Evolutionary conservation across 2,888 invertebrate species (phyloP), one percentile per base, ranked within the genome.

Genomic region (Pterostichus madidus): DNA sequence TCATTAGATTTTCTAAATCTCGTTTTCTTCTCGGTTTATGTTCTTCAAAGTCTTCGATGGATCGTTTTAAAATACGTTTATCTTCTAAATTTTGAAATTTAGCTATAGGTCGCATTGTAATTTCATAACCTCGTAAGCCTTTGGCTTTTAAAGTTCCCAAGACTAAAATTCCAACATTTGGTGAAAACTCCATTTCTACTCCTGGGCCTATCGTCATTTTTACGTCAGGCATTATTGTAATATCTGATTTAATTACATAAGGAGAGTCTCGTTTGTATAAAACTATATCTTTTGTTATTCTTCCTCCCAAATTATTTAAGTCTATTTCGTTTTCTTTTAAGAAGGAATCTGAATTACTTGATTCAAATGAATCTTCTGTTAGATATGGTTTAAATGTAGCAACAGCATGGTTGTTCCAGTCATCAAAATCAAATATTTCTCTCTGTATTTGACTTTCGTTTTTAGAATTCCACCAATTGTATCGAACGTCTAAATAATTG

Each of bases 351-450:
- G 96, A 96, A 35, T 95, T 91, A 86, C 96, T 96, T 0, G 95
- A 92, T 85, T 95, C 95, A 86, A 96, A 93, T 73, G 93, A 92
- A 85, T 96, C 94, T 87, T 94, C 94, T 0, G 95, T 92, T 83
- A 98, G 92, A 89, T 94, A 99, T 0, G 99, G 99, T 80, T 95
- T 93, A 89, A 95, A 99, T 11, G 95, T 93, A 0, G 98, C 99
- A 77, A 98, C 94, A 0, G 98, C 98, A 89, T 97, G 98, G 89
- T 98, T 97, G 89, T 99, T 99, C 99, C 99, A 99, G 89, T 99
- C 99, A 89, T 99, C 98, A 90, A 99, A 99, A 90, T 99, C 99
- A 88, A 99, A 99, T 87, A 99, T 98, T 87, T 94, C 93, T 76
- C 93, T 92, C 86, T 94, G 93, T 79, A 99, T 99, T 80, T 92